Percentiles rank a stretch among this genome's conserved stretches.
Conservation (phyloP, 2,888 invertebrate species). For the Dione vanillae region DNA sequence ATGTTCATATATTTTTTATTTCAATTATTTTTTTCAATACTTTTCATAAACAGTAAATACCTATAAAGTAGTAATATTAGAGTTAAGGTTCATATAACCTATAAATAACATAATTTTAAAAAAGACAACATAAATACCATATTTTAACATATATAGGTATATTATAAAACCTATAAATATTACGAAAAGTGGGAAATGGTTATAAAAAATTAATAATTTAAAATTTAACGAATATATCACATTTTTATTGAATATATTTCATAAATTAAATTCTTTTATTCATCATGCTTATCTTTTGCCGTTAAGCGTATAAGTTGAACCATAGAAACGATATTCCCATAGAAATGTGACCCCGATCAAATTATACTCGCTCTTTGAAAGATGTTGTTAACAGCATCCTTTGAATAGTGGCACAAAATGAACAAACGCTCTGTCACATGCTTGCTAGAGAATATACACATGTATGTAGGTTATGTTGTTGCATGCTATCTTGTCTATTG, state of each 20-base stretch:
- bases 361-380: conserved; percentile 82
- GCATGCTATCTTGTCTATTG: conserved; percentile 71
- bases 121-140: background rate
- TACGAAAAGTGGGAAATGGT: background rate
- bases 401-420: conserved; percentile 79
- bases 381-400: conserved; percentile 83
- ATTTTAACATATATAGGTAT: background rate
- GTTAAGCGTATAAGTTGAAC: conserved; percentile 31
- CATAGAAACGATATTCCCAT: conserved; percentile 69
- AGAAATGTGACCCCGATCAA: conserved; percentile 81
- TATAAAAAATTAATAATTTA: background rate
- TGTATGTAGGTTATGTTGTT: conserved; percentile 63
- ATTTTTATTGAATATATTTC: background rate
- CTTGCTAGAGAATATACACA: conserved; percentile 70
- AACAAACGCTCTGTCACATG: conserved; percentile 80
- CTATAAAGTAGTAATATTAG: background rate
- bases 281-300: background rate
- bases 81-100: background rate
- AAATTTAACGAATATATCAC: background rate
- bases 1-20: conserved; percentile 31
- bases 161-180: background rate
- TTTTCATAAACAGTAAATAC: background rate
- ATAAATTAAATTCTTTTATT: conserved; percentile 7
- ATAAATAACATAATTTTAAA: background rate
- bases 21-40: background rate